Percentiles rank a stretch among this genome's conserved stretches.
These are phyloP conservation scores for Macrotus californicus DNA, from an alignment of 2,113 vertebrate genomes.

Conservation along the genomic window DNA sequence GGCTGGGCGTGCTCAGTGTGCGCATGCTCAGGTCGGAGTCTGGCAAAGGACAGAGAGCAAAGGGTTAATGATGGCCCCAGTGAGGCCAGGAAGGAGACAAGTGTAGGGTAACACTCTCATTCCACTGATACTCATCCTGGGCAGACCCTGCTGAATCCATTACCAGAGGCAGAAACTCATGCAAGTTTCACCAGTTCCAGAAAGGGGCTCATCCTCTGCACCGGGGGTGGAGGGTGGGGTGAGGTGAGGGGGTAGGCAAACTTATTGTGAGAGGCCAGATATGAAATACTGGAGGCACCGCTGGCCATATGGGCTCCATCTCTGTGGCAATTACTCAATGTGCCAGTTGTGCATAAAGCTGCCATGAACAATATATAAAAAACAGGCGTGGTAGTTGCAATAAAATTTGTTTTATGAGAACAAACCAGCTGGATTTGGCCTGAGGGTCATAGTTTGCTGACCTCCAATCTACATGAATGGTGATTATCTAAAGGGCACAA, in stretches of 20 bases:
- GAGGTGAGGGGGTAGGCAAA: too few species aligned
- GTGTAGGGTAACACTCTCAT: neutral
- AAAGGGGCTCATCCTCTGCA: neutral
- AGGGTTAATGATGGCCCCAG: neutral
- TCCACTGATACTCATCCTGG: neutral
- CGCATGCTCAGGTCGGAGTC: slow-evolving; percentile 95
- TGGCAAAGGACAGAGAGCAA: slow-evolving; percentile 75
- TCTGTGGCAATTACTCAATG: neutral
- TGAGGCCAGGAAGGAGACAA: neutral
- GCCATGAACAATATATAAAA: neutral
- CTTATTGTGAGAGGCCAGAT: neutral
- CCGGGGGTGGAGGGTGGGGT: too few species aligned
- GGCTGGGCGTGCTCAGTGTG: slow-evolving; percentile 94
- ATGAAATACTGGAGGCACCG: neutral
- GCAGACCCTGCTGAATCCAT: neutral
- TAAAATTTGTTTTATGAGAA: neutral
- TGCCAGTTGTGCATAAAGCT: neutral
- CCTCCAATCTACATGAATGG: neutral
- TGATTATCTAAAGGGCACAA: neutral
- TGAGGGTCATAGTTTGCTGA: fast-evolving
- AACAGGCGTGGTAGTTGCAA: too few species aligned
- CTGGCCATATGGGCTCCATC: neutral
- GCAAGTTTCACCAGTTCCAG: neutral
- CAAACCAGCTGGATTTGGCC: neutral
- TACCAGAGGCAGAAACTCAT: neutral